Conservation (phyloP, 2,888 invertebrate genomes). For the Morpho helenor region DNA sequence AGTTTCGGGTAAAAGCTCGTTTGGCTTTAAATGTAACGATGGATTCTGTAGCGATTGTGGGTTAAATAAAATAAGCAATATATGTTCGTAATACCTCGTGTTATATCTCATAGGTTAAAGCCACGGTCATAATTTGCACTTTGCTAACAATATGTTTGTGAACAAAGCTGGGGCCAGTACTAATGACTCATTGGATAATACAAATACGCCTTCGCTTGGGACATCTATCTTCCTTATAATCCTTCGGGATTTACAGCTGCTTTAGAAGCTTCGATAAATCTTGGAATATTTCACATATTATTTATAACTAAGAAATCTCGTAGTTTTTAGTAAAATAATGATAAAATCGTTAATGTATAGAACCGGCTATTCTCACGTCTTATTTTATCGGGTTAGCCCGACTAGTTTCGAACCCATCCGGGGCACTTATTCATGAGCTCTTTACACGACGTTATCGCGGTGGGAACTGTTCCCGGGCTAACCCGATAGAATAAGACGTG, state of each 20-base stretch:
- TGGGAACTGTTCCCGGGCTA: too few species aligned
- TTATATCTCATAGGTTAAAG: too few species aligned
- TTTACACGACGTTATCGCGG: too few species aligned
- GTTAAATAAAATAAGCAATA: not conserved
- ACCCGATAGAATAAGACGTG: too few species aligned
- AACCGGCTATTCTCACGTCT: too few species aligned
- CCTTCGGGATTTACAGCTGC: not conserved
- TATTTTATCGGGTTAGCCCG: too few species aligned
- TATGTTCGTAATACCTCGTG: too few species aligned
- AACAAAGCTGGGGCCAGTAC: not conserved
- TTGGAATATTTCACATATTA: not conserved
- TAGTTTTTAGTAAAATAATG: not conserved
- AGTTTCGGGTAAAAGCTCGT: too few species aligned
- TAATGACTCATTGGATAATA: conserved; percentile 2
- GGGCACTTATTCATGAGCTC: too few species aligned
- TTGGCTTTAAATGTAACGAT: too few species aligned
- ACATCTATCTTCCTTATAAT: not conserved
- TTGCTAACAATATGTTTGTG: not conserved
- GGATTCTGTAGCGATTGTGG: too few species aligned
- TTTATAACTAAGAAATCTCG: not conserved
- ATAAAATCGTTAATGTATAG: not conserved
- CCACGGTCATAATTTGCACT: not conserved
- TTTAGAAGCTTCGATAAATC: not conserved
- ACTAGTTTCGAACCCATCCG: too few species aligned
- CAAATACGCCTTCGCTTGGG: not conserved